These are phyloP conservation scores for Steinernema khuongi DNA, from an alignment of 1,140 invertebrate genomes.

Conservation along the genomic window DNA sequence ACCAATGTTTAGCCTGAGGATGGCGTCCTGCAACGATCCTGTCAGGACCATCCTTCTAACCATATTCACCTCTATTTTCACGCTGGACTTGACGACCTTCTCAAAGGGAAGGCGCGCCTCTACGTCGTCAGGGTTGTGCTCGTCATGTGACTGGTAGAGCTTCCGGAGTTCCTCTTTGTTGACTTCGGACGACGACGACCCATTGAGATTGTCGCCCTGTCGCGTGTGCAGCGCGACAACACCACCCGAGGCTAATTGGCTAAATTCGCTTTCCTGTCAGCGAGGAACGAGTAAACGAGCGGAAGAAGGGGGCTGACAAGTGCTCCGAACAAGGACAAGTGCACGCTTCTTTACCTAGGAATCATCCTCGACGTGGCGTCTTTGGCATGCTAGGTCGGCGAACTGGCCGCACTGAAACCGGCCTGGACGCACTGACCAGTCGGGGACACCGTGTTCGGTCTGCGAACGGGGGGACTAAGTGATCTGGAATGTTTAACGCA, in stretches of 20 bases:
- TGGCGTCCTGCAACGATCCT: conserved; percentile 43
- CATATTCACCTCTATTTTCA: conserved; percentile 44
- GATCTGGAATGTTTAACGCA: no score
- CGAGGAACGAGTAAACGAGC: background rate
- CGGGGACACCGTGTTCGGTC: no score
- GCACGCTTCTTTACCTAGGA: conserved; percentile 1
- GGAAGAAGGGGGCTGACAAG: background rate
- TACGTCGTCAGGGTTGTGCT: conserved; percentile 35
- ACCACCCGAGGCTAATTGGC: conserved; percentile 16
- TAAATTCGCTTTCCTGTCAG: background rate
- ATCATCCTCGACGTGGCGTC: background rate
- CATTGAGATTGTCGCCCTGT: background rate
- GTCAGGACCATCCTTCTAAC: background rate
- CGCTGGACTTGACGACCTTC: conserved; percentile 40
- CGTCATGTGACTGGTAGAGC: conserved; percentile 1
- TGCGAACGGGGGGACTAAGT: no score
- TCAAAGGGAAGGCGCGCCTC: conserved; percentile 40
- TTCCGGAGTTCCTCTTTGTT: conserved; percentile 13
- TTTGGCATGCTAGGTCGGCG: background rate
- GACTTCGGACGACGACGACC: background rate
- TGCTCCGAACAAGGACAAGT: background rate
- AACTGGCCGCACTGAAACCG: background rate
- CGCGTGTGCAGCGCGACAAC: background rate
- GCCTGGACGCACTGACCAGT: no score
- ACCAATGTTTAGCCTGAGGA: conserved; percentile 55